phyloP scores from a whole-genome alignment of 2,888 invertebrate genomes.

The Vanessa cardui region DNA sequence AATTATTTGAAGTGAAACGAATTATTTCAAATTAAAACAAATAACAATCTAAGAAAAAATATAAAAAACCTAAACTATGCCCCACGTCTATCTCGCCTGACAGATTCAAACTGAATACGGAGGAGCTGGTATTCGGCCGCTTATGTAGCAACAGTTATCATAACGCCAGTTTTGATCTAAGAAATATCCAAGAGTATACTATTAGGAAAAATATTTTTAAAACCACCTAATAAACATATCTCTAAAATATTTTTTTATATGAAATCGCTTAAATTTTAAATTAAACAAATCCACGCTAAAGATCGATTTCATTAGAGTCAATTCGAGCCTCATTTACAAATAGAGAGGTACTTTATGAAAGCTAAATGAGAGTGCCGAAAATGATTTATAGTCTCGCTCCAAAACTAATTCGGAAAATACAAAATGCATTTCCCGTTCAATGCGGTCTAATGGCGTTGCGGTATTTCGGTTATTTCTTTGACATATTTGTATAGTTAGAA shows the following conservation, averaged over 20 bases:
- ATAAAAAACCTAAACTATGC: too few species aligned
- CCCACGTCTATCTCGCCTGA: too few species aligned
- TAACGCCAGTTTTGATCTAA: too few species aligned
- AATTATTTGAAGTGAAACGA: too few species aligned
- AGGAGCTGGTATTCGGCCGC: too few species aligned
- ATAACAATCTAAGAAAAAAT: too few species aligned
- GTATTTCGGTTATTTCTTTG: neutral
- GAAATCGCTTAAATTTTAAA: neutral
- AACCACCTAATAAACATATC: neutral
- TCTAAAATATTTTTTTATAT: neutral
- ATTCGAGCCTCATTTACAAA: slow-evolving; percentile 28
- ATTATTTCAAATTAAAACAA: too few species aligned
- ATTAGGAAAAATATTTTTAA: neutral
- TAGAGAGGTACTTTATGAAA: slow-evolving; percentile 23
- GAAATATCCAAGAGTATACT: too few species aligned
- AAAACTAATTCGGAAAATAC: slow-evolving; percentile 24
- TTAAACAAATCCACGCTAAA: neutral
- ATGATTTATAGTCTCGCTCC: slow-evolving; percentile 13
- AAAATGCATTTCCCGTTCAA: slow-evolving; percentile 22
- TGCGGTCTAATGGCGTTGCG: slow-evolving; percentile 14
- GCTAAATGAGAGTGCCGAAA: slow-evolving; percentile 20
- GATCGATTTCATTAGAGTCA: slow-evolving; percentile 18
- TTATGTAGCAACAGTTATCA: too few species aligned
- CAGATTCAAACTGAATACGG: too few species aligned
- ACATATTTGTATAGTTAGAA: neutral